phyloP scores from a whole-genome alignment of 2,797 vertebrate genomes.

The Passerculus sandwichensis region DNA sequence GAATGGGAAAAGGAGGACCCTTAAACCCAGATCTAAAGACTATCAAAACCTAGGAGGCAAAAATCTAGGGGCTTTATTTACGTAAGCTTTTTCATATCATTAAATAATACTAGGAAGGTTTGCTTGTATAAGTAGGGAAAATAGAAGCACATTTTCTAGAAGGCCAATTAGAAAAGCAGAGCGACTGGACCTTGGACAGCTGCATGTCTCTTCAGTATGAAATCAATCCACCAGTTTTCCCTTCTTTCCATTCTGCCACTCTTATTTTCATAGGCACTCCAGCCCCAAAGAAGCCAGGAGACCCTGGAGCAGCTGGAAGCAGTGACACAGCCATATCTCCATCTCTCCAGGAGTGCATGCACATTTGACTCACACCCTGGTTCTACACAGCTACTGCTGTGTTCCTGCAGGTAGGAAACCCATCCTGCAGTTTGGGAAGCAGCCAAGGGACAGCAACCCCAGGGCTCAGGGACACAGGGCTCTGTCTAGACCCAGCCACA shows the following conservation, averaged over 20 bases:
- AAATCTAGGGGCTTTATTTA: not conserved
- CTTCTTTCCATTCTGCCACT: not conserved
- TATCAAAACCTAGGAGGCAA: not conserved
- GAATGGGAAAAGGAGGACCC: not conserved
- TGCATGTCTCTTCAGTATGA: not conserved
- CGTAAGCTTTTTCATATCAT: not conserved
- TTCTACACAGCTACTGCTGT: not conserved
- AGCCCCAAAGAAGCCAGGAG: not conserved
- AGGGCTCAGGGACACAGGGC: rapidly evolving
- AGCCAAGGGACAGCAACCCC: rapidly evolving
- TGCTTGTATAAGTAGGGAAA: not conserved
- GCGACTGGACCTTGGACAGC: not conserved
- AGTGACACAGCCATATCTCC: not conserved
- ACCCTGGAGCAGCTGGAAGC: rapidly evolving
- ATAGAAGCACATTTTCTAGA: not conserved
- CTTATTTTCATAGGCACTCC: not conserved
- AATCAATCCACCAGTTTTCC: not conserved
- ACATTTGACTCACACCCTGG: rapidly evolving
- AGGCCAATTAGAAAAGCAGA: not conserved
- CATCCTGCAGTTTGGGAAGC: rapidly evolving
- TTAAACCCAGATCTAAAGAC: not conserved
- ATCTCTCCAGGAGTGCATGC: not conserved
- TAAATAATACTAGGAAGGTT: not conserved
- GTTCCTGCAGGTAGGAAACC: not conserved
- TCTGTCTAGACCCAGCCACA: not conserved